These are phyloP conservation scores for Morpho helenor DNA, from an alignment of 2,888 invertebrate genomes.

Conservation along the genomic window DNA sequence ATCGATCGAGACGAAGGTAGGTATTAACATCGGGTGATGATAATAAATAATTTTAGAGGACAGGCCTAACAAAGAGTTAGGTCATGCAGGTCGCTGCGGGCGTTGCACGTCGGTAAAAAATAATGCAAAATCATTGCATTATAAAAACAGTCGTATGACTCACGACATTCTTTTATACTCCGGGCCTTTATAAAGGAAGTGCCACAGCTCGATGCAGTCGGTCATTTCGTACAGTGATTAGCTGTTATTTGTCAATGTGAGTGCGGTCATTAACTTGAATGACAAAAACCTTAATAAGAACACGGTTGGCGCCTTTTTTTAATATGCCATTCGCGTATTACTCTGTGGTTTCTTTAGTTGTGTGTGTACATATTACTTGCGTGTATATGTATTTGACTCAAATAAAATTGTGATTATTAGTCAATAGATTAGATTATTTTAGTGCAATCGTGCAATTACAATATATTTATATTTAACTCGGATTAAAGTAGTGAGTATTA, in stretches of 20 bases:
- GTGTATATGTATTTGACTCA: background rate
- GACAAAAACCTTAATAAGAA: constrained; percentile 45
- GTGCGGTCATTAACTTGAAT: constrained; percentile 40
- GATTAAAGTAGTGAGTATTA: too few species aligned
- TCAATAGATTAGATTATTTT: too few species aligned
- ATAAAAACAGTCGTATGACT: constrained; percentile 60
- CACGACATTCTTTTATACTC: constrained; percentile 42
- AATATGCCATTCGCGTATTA: constrained; percentile 29
- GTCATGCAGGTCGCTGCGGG: constrained; percentile 65
- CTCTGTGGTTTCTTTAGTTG: background rate
- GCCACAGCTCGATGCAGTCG: constrained; percentile 24
- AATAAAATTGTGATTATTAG: too few species aligned
- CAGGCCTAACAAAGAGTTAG: constrained; percentile 61
- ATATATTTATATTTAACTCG: too few species aligned
- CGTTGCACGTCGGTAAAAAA: constrained; percentile 64
- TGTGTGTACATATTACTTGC: constrained; percentile 25
- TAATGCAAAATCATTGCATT: constrained; percentile 59
- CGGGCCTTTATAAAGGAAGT: constrained; percentile 19
- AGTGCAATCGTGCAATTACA: too few species aligned
- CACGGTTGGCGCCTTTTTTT: constrained; percentile 46
- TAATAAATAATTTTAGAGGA: constrained; percentile 37
- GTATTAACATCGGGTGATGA: background rate
- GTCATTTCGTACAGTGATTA: constrained; percentile 48
- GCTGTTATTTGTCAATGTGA: constrained; percentile 53
- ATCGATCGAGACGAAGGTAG: background rate